Evolutionary conservation across 1,140 invertebrate genomes (phyloP).

Genomic region (Phthorimaea operculella): DNA sequence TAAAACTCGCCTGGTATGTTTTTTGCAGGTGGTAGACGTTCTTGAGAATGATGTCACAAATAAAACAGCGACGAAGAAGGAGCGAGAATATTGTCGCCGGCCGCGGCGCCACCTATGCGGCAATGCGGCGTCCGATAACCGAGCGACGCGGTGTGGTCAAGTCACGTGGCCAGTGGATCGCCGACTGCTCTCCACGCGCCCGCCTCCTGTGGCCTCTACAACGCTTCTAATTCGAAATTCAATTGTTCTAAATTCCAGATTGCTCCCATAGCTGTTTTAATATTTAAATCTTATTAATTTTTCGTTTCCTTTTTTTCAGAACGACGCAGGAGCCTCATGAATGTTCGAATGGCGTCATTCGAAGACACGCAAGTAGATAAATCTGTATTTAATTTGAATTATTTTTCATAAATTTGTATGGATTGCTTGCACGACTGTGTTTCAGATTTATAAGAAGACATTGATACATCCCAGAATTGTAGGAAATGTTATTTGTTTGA

Average conservation of each 20-base stretch:
- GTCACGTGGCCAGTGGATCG: slow-evolving; percentile 27
- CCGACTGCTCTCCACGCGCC: slow-evolving; percentile 14
- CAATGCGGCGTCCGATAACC: not conserved
- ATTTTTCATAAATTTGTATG: no score
- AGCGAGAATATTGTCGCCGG: not conserved
- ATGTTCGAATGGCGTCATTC: no score
- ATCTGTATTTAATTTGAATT: no score
- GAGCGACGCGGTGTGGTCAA: slow-evolving; percentile 12
- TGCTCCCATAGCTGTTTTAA: no score
- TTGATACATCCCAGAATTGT: no score
- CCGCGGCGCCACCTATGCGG: not conserved
- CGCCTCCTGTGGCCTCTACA: not conserved
- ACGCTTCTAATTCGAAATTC: not conserved
- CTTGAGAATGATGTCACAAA: slow-evolving; percentile 6
- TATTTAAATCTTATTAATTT: no score
- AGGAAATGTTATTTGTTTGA: no score
- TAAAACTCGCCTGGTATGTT: slow-evolving; percentile 1
- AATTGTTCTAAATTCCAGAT: not conserved
- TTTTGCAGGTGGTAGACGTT: slow-evolving; percentile 4
- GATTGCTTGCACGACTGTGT: no score
- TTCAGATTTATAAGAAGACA: no score
- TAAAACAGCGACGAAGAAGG: not conserved
- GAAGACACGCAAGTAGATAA: no score
- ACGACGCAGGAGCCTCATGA: no score
- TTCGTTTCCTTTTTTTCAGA: no score